Percentiles rank a stretch among this genome's conserved stretches.
Conservation (phyloP, 2,797 vertebrate genomes). For the Zenarchopterus dispar region DNA sequence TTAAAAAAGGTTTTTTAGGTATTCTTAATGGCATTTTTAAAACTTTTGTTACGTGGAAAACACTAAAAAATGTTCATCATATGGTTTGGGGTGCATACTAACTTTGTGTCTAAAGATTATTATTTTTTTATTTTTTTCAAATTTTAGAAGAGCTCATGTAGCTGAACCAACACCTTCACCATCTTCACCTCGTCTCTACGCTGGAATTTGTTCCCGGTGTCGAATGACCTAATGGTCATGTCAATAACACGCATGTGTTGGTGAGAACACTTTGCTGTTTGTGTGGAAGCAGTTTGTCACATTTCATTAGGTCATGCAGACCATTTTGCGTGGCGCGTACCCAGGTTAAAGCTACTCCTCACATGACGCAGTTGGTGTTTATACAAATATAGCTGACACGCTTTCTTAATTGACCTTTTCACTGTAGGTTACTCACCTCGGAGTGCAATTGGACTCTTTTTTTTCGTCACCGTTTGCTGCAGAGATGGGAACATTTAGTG, state of each 20-base stretch:
- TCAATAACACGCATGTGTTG: conserved; percentile 53
- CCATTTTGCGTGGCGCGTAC: conserved; percentile 58
- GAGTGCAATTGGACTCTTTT: conserved; percentile 63
- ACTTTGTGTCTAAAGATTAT: no score
- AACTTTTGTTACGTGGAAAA: no score
- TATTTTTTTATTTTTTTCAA: no score
- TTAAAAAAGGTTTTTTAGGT: not conserved
- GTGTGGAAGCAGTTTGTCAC: conserved; percentile 81
- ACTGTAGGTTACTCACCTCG: conserved; percentile 39
- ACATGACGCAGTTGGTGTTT: conserved; percentile 50
- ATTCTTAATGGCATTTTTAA: not conserved
- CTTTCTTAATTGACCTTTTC: conserved; percentile 68
- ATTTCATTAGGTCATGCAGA: conserved; percentile 74
- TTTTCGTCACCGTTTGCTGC: conserved; percentile 78
- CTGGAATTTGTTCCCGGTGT: conserved; percentile 34
- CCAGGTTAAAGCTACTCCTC: conserved; percentile 51
- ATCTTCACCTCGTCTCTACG: conserved; percentile 13
- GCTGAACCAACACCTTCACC: no score
- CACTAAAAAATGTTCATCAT: not conserved
- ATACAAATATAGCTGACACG: conserved; percentile 56
- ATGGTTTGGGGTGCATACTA: not conserved
- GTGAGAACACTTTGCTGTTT: conserved; percentile 73
- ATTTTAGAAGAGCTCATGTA: no score
- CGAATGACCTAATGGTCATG: conserved; percentile 61
- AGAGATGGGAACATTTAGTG: conserved; percentile 82